Percentiles rank a stretch among this genome's conserved stretches.
Evolutionary conservation across 2,888 invertebrate species (phyloP).

Genomic region (Fissipunctia ypsillon): DNA sequence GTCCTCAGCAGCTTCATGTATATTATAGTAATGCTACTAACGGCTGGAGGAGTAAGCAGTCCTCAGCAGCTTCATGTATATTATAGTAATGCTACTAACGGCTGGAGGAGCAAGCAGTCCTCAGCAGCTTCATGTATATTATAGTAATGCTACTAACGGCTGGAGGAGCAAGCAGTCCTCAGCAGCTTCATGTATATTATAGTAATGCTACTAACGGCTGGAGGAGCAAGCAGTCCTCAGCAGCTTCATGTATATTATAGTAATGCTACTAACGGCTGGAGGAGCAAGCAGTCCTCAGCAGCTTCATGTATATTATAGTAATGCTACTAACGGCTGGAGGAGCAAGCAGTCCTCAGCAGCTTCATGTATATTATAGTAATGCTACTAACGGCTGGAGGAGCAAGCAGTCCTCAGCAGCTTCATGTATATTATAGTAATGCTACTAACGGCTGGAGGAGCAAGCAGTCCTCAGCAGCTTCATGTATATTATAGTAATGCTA

Average conservation of each 20-base stretch:
- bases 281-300: constrained; percentile 91
- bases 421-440: too few species aligned
- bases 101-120: constrained; percentile 92
- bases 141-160: constrained; percentile 90
- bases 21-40: too few species aligned
- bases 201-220: constrained; percentile 91
- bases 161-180: constrained; percentile 91
- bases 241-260: constrained; percentile 92
- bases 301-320: too few species aligned
- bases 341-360: constrained; percentile 91
- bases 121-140: constrained; percentile 92
- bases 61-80: constrained; percentile 92
- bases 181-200: constrained; percentile 92
- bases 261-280: constrained; percentile 91
- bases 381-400: constrained; percentile 91
- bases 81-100: constrained; percentile 90
- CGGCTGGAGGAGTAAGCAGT: constrained; percentile 92
- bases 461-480: constrained; percentile 92
- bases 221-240: constrained; percentile 91
- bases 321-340: constrained; percentile 91
- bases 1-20: constrained; percentile 92
- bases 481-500: too few species aligned
- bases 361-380: too few species aligned
- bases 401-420: constrained; percentile 91
- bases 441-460: constrained; percentile 92